Percentiles rank a stretch among this genome's conserved stretches.
Evolutionary conservation across 2,797 vertebrate species (phyloP).

Genomic region (Holocentrus rufus): DNA sequence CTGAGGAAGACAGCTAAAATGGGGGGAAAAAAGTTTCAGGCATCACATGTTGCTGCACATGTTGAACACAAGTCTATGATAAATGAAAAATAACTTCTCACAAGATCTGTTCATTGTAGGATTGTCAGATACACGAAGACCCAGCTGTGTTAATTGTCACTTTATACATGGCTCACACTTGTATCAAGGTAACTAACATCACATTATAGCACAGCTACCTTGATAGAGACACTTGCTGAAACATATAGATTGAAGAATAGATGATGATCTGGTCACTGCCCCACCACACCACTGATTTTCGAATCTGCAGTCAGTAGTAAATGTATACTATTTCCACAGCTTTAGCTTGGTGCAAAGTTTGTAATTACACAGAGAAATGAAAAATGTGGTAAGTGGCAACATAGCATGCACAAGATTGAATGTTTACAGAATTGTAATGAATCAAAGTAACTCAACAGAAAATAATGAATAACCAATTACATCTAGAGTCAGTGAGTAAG

Average conservation of each 20-base stretch:
- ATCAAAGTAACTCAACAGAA: not conserved
- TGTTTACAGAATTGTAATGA: constrained; percentile 16
- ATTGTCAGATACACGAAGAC: not conserved
- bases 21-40: not conserved
- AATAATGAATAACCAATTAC: constrained; percentile 14
- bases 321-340: not conserved
- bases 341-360: not conserved
- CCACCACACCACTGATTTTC: not conserved
- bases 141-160: not conserved
- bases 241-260: too few relatives aligned
- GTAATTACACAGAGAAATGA: constrained; percentile 2
- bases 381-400: not conserved
- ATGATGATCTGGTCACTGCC: not conserved
- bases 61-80: not conserved
- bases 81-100: not conserved
- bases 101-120: not conserved
- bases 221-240: too few relatives aligned
- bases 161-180: too few relatives aligned
- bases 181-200: not conserved
- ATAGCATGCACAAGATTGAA: too few relatives aligned
- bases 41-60: not conserved
- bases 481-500: constrained; percentile 9
- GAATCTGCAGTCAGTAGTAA: not conserved
- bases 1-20: not conserved
- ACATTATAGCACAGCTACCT: too few relatives aligned